Evolutionary conservation across 2,797 vertebrate species (phyloP).

Genomic region (Falco naumanni): DNA sequence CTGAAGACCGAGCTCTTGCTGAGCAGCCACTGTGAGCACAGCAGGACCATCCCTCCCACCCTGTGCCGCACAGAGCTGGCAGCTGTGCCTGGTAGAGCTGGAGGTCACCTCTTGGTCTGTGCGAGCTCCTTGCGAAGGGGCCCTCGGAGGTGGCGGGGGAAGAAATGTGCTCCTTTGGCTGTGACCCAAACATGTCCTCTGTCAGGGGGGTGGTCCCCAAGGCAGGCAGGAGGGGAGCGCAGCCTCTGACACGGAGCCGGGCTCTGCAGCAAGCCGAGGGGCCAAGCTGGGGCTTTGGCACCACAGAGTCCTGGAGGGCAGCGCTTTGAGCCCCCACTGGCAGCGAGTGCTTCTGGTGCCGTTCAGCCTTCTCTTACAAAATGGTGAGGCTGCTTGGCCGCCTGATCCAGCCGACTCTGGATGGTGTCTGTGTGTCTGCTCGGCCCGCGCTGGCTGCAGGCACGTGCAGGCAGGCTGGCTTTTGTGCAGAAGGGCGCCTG

Average conservation of each 20-base stretch:
- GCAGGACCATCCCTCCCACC: background rate
- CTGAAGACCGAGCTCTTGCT: background rate
- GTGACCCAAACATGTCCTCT: background rate
- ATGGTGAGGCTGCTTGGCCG: background rate
- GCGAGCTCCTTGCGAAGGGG: rapidly evolving
- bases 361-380: background rate
- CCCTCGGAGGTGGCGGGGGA: background rate
- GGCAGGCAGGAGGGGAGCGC: background rate
- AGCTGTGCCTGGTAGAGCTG: background rate
- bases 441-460: too few species aligned
- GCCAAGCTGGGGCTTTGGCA: background rate
- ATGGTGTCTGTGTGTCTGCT: background rate
- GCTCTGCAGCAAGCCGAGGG: rapidly evolving
- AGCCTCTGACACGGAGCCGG: rapidly evolving
- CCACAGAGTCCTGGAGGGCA: rapidly evolving
- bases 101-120: background rate
- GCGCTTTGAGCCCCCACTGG: rapidly evolving
- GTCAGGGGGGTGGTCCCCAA: background rate
- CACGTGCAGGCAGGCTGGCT: background rate
- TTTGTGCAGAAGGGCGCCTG: rapidly evolving
- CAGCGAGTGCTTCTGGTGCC: rapidly evolving
- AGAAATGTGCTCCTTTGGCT: background rate
- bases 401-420: background rate
- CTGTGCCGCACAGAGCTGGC: background rate
- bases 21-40: background rate